Conservation (phyloP, 2,888 invertebrate species). For the Congeria kusceri region DNA sequence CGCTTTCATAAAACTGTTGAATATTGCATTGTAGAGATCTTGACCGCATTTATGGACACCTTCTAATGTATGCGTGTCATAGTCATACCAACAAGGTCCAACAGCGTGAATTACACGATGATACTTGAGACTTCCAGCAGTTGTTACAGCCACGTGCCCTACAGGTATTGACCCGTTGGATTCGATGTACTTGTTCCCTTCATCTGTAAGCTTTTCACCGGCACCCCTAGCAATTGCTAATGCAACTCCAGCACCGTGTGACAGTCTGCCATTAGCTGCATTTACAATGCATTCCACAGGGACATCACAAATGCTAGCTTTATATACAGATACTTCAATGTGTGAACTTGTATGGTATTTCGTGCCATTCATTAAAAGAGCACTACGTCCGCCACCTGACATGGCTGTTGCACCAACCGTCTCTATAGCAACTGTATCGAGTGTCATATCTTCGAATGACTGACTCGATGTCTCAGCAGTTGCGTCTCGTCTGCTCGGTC, state of each 20-base stretch:
- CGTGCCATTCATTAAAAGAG: too few relatives aligned
- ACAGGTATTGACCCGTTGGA: neutral
- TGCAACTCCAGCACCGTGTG: constrained; percentile 24
- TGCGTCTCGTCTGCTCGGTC: too few relatives aligned
- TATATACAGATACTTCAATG: constrained; percentile 26
- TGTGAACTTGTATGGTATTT: neutral
- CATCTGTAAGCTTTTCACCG: constrained; percentile 10
- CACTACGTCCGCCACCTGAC: too few relatives aligned
- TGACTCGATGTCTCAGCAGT: too few relatives aligned
- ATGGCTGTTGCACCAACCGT: too few relatives aligned
- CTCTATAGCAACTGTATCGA: too few relatives aligned
- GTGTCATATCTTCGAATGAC: too few relatives aligned
- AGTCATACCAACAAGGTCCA: constrained; percentile 35
- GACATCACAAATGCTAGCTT: constrained; percentile 12
- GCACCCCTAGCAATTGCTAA: constrained; percentile 23
- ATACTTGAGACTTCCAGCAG: constrained; percentile 21
- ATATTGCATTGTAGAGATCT: constrained; percentile 6
- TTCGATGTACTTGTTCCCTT: neutral
- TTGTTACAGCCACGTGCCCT: neutral
- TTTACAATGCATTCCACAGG: constrained; percentile 30
- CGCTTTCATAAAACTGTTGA: constrained; percentile 1
- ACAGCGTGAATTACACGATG: constrained; percentile 25
- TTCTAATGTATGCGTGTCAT: neutral
- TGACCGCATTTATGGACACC: neutral
- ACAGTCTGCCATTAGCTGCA: constrained; percentile 29